Conservation (phyloP, 2,797 vertebrate genomes). For the Eleutherodactylus coqui region DNA sequence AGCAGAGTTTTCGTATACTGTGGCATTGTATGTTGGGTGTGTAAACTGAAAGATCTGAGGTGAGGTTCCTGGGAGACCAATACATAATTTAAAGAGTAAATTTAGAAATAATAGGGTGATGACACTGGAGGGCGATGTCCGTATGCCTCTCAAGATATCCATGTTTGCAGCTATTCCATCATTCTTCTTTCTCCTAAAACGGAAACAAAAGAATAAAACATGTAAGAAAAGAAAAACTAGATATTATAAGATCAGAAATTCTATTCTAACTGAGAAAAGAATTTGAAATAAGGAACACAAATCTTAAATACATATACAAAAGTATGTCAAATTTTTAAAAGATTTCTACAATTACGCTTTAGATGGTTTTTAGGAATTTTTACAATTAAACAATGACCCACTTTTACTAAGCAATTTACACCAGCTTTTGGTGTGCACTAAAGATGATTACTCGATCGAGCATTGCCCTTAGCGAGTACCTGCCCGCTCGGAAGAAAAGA, state of each 20-base stretch:
- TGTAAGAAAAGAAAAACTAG: background rate
- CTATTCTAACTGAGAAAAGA: background rate
- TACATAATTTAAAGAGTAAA: constrained; percentile 78
- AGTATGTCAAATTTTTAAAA: no score
- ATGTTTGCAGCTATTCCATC: constrained; percentile 92
- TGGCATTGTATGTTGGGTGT: constrained; percentile 88
- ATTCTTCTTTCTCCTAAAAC: constrained; percentile 84
- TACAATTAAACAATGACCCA: no score
- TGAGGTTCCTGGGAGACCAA: constrained; percentile 71
- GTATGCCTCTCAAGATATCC: constrained; percentile 86
- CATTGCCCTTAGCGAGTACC: no score
- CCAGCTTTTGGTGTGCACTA: no score
- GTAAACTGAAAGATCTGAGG: constrained; percentile 85
- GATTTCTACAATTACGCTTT: no score
- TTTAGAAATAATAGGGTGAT: constrained; percentile 82
- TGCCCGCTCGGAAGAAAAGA: no score
- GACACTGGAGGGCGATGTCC: constrained; percentile 75
- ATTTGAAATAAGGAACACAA: background rate
- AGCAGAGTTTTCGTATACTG: constrained; percentile 94
- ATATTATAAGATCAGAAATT: background rate
- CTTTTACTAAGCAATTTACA: no score
- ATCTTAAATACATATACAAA: no score
- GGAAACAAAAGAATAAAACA: constrained; percentile 48
- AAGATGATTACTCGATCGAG: no score
- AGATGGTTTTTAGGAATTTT: no score